A percentile compares a stretch with the other conserved stretches of the same genome.
phyloP scores from a whole-genome alignment of 2,113 vertebrate genomes.

The Psophia crepitans region DNA sequence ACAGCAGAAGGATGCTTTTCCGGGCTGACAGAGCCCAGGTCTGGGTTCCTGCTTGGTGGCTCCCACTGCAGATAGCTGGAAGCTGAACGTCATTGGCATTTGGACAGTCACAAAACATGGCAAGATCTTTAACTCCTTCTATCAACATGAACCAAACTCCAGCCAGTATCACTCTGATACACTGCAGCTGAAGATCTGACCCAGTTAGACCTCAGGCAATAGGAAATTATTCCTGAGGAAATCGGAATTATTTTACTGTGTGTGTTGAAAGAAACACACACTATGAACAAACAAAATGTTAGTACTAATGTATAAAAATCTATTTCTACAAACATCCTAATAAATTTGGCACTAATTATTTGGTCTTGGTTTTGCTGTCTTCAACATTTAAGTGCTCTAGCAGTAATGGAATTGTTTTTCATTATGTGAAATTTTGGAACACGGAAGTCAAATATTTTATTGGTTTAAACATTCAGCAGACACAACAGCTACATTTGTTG shows the following conservation, averaged over 20 bases:
- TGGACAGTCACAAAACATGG: not conserved
- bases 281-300: not conserved
- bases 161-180: not conserved
- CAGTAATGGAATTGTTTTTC: not conserved
- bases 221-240: not conserved
- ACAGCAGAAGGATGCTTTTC: not conserved
- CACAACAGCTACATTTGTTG: not conserved
- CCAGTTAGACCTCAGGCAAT: not conserved
- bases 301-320: not conserved
- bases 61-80: not conserved
- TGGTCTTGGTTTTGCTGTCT: not conserved
- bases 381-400: not conserved
- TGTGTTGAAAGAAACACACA: not conserved
- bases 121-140: not conserved
- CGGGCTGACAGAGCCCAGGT: not conserved
- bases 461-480: not conserved
- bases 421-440: not conserved
- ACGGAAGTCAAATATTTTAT: not conserved
- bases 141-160: not conserved
- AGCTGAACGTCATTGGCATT: not conserved
- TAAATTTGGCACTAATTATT: constrained; percentile 1
- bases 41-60: not conserved
- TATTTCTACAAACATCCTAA: not conserved
- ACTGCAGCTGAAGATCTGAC: not conserved
- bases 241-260: not conserved